A percentile compares a stretch with the other conserved stretches of the same genome.
Conservation (phyloP, 2,797 vertebrate genomes). For the Acropternis orthonyx region DNA sequence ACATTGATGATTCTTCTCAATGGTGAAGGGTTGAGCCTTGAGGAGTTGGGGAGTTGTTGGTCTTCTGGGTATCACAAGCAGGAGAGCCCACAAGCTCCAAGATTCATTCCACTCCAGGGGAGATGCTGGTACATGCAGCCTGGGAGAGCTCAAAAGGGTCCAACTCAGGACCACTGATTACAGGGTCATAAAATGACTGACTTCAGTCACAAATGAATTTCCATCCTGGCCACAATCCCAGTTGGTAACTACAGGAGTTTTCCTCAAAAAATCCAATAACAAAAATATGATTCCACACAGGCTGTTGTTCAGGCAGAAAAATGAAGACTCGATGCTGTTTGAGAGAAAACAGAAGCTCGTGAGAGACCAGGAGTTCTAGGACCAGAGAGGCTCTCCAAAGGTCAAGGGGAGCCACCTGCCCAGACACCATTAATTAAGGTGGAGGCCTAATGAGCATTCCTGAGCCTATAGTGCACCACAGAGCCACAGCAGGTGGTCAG, state of each 20-base stretch:
- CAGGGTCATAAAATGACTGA: background rate
- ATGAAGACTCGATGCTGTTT: background rate
- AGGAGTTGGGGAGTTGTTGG: fast-evolving
- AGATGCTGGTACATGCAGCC: background rate
- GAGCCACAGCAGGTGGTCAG: background rate
- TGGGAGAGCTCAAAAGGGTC: background rate
- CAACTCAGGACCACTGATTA: background rate
- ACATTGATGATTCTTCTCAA: background rate
- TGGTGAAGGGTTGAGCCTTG: fast-evolving
- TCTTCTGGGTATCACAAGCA: background rate
- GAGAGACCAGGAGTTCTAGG: background rate
- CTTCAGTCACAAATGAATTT: background rate
- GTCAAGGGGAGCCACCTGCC: background rate
- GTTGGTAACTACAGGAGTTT: background rate
- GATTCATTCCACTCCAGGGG: background rate
- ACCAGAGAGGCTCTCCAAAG: background rate
- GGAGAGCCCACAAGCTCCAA: background rate
- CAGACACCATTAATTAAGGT: background rate
- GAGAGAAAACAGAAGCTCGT: background rate
- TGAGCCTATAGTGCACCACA: background rate
- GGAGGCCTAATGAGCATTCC: background rate
- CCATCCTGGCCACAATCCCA: background rate
- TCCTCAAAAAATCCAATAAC: background rate
- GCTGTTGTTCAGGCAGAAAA: background rate
- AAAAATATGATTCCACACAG: background rate